These are phyloP conservation scores for Ctenochaetus hawaiiensis DNA, from an alignment of 2,797 vertebrate genomes.

Conservation along the genomic window DNA sequence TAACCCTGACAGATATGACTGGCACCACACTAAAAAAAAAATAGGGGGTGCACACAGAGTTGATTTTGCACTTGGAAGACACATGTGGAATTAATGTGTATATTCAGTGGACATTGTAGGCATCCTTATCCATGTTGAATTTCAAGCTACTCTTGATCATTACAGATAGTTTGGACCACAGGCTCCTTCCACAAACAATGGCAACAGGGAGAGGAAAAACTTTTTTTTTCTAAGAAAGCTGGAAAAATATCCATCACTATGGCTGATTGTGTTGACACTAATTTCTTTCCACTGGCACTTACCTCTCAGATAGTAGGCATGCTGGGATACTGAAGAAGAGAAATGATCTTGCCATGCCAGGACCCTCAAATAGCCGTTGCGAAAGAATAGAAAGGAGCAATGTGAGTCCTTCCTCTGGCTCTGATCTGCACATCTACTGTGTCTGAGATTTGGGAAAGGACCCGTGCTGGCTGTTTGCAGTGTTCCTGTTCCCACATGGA, in stretches of 20 bases:
- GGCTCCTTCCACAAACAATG: conserved; percentile 33
- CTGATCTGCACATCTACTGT: conserved; percentile 33
- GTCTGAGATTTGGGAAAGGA: conserved; percentile 37
- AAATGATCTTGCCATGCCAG: conserved; percentile 47
- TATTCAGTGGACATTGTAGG: conserved; percentile 46
- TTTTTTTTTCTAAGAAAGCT: conserved; percentile 50
- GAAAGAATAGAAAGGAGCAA: conserved; percentile 33
- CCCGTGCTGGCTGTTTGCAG: conserved; percentile 43
- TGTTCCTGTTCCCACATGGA: conserved; percentile 62
- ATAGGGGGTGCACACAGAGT: conserved; percentile 33
- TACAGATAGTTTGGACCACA: conserved; percentile 63
- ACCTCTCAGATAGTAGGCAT: conserved; percentile 36
- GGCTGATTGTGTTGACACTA: conserved; percentile 63
- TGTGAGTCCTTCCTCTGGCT: conserved; percentile 47
- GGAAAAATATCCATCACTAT: conserved; percentile 56
- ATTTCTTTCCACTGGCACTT: conserved; percentile 52
- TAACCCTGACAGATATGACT: conserved; percentile 61
- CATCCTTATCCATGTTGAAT: conserved; percentile 41
- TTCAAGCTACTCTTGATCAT: conserved; percentile 49
- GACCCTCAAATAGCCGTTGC: conserved; percentile 51
- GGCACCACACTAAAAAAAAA: conserved; percentile 43
- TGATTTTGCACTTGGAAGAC: conserved; percentile 65
- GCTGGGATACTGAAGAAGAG: conserved; percentile 42
- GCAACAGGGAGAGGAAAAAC: conserved; percentile 47
- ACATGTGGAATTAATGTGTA: conserved; percentile 34